Evolutionary conservation across 2,888 invertebrate genomes (phyloP).

Genomic region (Tanypteryx hageni): DNA sequence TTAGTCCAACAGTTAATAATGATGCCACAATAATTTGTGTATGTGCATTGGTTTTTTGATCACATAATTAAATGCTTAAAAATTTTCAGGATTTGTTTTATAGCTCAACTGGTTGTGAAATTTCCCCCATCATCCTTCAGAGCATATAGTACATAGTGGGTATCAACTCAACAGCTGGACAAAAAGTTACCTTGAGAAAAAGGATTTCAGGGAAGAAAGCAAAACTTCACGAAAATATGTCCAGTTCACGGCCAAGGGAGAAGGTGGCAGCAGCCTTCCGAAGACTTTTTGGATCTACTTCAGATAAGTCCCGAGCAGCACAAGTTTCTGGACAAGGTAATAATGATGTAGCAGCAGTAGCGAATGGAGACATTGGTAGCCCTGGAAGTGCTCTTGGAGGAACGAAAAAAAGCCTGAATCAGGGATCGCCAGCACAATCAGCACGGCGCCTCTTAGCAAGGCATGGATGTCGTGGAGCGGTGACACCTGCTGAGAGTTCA

Average conservation of each 20-base stretch:
- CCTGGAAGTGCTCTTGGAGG: constrained; percentile 59
- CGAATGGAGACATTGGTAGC: constrained; percentile 66
- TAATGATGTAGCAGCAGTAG: constrained; percentile 68
- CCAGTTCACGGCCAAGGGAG: constrained; percentile 84
- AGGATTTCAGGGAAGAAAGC: background rate
- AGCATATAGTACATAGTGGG: constrained; percentile 50
- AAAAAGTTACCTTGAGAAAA: background rate
- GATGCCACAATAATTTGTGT: background rate
- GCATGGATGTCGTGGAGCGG: constrained; percentile 70
- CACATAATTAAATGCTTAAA: background rate
- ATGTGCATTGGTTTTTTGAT: background rate
- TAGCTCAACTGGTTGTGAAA: constrained; percentile 46
- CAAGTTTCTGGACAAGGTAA: constrained; percentile 26
- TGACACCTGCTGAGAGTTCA: constrained; percentile 73
- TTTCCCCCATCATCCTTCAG: constrained; percentile 2
- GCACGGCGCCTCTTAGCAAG: constrained; percentile 77
- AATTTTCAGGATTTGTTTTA: constrained; percentile 53
- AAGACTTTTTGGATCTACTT: constrained; percentile 81
- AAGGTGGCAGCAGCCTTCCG: constrained; percentile 89
- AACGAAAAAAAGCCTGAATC: constrained; percentile 41
- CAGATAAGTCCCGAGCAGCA: constrained; percentile 41
- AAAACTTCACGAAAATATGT: constrained; percentile 22
- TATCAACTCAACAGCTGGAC: background rate
- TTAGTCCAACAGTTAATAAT: background rate
- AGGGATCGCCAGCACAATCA: constrained; percentile 72